These are phyloP conservation scores for Ectemnius lituratus DNA, from an alignment of 2,888 invertebrate species.

Conservation along the genomic window DNA sequence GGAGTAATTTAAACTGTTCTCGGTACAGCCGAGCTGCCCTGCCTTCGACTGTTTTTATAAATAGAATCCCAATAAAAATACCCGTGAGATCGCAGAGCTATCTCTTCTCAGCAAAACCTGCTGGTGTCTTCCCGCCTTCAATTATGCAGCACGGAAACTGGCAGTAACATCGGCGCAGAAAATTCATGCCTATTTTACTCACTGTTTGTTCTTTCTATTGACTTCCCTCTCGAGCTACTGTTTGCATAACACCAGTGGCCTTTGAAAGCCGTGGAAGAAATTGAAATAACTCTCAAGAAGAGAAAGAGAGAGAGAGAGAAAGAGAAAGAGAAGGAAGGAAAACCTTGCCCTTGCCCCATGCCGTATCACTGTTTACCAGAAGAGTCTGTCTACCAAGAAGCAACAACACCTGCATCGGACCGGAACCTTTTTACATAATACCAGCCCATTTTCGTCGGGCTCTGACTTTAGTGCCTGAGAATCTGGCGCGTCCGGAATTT, in stretches of 20 bases:
- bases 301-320: background rate
- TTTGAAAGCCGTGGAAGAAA: background rate
- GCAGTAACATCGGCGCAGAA: background rate
- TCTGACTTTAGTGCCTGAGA: conserved; percentile 1
- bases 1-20: conserved; percentile 14
- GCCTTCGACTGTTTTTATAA: background rate
- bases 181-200: background rate
- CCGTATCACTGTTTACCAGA: no score
- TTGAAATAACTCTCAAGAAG: background rate
- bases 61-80: conserved; percentile 6
- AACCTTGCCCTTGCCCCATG: no score
- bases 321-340: background rate
- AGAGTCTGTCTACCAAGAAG: no score
- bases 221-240: background rate
- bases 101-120: no score
- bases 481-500: conserved; percentile 42
- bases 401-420: no score
- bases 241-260: conserved; percentile 4
- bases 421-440: no score
- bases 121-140: no score
- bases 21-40: conserved; percentile 6
- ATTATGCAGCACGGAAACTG: background rate
- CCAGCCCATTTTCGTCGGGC: background rate
- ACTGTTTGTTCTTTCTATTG: background rate
- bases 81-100: background rate